Evolutionary conservation across 1,140 invertebrate genomes (phyloP).

Genomic region (Saxidomus purpurata): DNA sequence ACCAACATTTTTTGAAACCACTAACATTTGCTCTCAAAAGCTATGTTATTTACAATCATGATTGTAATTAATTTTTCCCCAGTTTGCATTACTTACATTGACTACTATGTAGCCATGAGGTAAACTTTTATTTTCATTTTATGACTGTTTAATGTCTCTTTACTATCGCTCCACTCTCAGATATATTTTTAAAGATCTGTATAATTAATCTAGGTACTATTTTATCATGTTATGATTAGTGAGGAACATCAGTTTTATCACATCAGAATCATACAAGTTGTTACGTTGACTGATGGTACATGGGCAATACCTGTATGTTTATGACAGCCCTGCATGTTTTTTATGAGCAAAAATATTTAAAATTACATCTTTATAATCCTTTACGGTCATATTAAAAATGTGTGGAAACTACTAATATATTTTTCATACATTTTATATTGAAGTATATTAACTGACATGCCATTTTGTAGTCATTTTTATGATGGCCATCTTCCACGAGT

Average conservation of each 20-base stretch:
- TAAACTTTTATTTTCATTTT: slow-evolving; percentile 9
- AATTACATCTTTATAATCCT: neutral
- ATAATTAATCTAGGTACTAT: slow-evolving; percentile 2
- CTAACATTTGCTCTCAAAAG: too few relatives aligned
- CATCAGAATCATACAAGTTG: neutral
- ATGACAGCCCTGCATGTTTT: neutral
- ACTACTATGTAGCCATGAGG: neutral
- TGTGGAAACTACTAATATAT: too few relatives aligned
- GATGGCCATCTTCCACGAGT: too few relatives aligned
- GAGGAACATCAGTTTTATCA: neutral
- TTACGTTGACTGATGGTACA: neutral
- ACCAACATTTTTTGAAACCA: too few relatives aligned
- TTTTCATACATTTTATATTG: too few relatives aligned
- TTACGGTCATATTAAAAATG: neutral
- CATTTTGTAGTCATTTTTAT: too few relatives aligned
- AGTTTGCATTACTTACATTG: too few relatives aligned
- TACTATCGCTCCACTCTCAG: neutral
- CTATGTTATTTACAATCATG: too few relatives aligned
- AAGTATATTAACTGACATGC: too few relatives aligned
- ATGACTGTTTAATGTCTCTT: slow-evolving; percentile 1
- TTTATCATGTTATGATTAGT: slow-evolving; percentile 2
- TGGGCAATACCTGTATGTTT: neutral
- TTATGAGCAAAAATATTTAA: neutral
- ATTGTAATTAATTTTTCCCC: too few relatives aligned
- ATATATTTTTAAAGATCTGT: neutral